Base-by-base conservation (phyloP, 1,140 invertebrate genomes). In the Dendrolimus kikuchii region DNA sequence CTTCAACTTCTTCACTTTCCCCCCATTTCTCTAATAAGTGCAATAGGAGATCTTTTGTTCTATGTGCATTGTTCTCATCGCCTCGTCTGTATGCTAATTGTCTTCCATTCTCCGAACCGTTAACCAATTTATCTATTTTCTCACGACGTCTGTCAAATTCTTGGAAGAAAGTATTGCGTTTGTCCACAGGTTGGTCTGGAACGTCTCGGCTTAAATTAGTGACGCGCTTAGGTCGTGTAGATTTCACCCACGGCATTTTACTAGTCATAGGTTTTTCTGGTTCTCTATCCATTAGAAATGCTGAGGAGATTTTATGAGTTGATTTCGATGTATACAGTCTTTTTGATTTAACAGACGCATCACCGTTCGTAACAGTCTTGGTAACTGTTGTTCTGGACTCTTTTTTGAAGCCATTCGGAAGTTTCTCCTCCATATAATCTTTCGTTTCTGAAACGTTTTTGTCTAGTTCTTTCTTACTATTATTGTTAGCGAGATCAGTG, bases 1-100 rank as follows among this genome's bases (percentile, higher is more conserved):
- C 80, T 66, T 81, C 79, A 10, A 81, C 75, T 57, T 77, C 82
- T 56, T 83, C 85, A 57, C 71, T 88, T 46, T 92, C 91, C 3
- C 92, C 92, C 91, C 92, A 94, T 74, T 93, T 92, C 53, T 92
- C 92, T 40, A 95, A 71, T 44, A 95, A 77, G 76, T 93, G 91
- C 10, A 94, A 69, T 38, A 95, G 72, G 10, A 94, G 85, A 71
- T 94, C 91, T 77, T 94, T 93, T 6, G 92, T 92, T 58, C 90
- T 92, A 56, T 90, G 90, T 5, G 90, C 90, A 38, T 90, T 90
- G 52, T 83, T 84, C 57, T 87, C 85, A 58, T 87, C 82, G 8
- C 80, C 83, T 60, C 86, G 74, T 63, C 82, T 83, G 45, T 88
- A 88, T 43, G 79, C 82, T 49, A 78, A 51, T 53, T 83, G 85